Evolutionary conservation across 53 echinoderm and acorn worm genomes (phyloP), one percentile per base, ranked within the genome.

Genomic region (Astropecten irregularis): DNA sequence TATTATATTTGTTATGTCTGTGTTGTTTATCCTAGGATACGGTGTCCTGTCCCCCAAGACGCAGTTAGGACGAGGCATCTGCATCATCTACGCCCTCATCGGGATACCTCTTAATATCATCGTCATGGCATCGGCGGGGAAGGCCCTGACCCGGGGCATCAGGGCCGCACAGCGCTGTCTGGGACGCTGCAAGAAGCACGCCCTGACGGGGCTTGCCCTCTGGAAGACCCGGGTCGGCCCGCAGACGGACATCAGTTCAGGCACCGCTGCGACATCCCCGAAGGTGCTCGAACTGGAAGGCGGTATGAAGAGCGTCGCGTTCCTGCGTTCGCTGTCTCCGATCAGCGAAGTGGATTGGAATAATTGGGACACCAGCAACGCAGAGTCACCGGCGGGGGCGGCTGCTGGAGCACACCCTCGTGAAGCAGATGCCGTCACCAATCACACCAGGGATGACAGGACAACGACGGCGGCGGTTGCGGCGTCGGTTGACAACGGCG

Each of bases 91-190:
- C 64, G 72, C 85, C 14, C 59, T 61, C 33, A 39, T 85, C 31
- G 85, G 85, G 25, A 60, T 85, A 27, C 85, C 85, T 14, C 85
- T 85, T 13, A 85, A 85, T 48, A 49, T 85, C 36, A n/a, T 85
- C 63, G 62, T 85, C 49, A 85, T 85, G 85, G 85, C 85, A n/a
- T 62, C 48, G 46, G 72, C 63, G n/a, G 85, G 85, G 16, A 85
- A 36, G 48, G 50, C 20, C n/a, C 52, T 85, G 27, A 59, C 85
- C 2, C 33, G 62, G 19, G 44, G 44, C 27, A 60, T 46, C 47
- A 44, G 62, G 32, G 40, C 40, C 62, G 20, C 30, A 16, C 60
- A 62, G 19, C 7, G 63, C 28, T 18, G 79, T 13, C 33, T 61
- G 48, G 40, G 26, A 21, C 56, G 39, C 31, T 40, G 54, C 28